Evolutionary conservation across 2,797 vertebrate species (phyloP).

Genomic region (Malurus splendens): DNA sequence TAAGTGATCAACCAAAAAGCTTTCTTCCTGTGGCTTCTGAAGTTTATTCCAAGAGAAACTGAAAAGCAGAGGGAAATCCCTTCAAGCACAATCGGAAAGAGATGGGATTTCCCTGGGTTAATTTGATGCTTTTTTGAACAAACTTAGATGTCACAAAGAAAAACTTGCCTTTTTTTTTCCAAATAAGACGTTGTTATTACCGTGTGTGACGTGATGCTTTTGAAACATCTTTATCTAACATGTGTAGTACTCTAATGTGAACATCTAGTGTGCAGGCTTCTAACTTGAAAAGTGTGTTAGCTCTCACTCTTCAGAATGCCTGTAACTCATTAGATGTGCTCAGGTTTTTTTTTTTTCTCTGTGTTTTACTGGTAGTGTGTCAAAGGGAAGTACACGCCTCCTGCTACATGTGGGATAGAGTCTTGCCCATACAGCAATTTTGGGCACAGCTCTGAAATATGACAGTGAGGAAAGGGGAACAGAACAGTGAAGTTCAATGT

Average conservation of each 20-base stretch:
- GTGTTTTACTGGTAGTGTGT: background rate
- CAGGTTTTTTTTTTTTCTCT: background rate
- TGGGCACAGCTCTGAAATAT: background rate
- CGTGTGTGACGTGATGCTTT: background rate
- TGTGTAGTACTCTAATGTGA: rapidly evolving
- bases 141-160: background rate
- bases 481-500: background rate
- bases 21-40: background rate
- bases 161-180: background rate
- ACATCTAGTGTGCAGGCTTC: background rate
- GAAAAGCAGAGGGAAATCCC: conserved; percentile 35
- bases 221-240: background rate
- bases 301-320: background rate
- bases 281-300: background rate
- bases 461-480: background rate
- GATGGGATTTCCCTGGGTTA: background rate
- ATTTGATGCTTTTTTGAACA: background rate
- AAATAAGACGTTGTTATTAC: background rate
- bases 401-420: background rate
- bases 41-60: conserved; percentile 16
- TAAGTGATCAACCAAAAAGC: conserved; percentile 5
- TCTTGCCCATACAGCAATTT: background rate
- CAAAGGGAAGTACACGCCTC: background rate
- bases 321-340: background rate
- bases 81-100: background rate